Percentiles rank a stretch among this genome's conserved stretches.
phyloP scores from a whole-genome alignment of 1,140 invertebrate genomes.

The Phortica variegata region DNA sequence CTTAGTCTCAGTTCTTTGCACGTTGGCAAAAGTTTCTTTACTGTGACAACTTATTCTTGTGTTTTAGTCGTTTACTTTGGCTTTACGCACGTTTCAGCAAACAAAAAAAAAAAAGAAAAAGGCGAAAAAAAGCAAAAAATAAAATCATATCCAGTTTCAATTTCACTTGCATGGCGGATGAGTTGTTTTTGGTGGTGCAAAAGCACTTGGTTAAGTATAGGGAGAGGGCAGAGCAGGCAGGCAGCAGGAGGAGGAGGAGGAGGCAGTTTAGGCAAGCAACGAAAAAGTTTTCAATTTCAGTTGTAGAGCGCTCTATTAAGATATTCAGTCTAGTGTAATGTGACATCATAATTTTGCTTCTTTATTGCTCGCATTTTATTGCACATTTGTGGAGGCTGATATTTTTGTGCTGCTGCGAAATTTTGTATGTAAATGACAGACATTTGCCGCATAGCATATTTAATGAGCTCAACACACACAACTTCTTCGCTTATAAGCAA shows the following conservation, averaged over 20 bases:
- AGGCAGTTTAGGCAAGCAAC: no score
- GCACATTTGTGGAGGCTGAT: no score
- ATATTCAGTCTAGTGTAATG: constrained; percentile 51
- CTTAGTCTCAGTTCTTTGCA: constrained; percentile 29
- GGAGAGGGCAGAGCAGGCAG: constrained; percentile 18
- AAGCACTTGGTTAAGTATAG: no score
- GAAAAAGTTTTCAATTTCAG: no score
- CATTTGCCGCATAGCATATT: constrained; percentile 46
- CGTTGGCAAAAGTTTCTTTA: constrained; percentile 51
- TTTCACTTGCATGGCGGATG: constrained; percentile 30
- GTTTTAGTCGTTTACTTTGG: constrained; percentile 9
- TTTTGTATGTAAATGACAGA: constrained; percentile 47
- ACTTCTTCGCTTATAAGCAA: not conserved
- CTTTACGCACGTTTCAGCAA: constrained; percentile 29
- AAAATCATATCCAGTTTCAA: constrained; percentile 22
- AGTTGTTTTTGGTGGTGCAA: no score
- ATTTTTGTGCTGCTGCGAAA: no score
- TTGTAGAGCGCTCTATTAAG: constrained; percentile 39
- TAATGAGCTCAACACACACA: constrained; percentile 36
- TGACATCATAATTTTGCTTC: constrained; percentile 28
- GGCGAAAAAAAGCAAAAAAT: constrained; percentile 19
- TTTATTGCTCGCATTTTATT: no score
- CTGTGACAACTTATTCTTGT: constrained; percentile 19
- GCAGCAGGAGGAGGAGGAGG: not conserved
- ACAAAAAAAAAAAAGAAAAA: not conserved